phyloP scores from a whole-genome alignment of 1,140 invertebrate genomes.

The Cotesia chilonis region DNA sequence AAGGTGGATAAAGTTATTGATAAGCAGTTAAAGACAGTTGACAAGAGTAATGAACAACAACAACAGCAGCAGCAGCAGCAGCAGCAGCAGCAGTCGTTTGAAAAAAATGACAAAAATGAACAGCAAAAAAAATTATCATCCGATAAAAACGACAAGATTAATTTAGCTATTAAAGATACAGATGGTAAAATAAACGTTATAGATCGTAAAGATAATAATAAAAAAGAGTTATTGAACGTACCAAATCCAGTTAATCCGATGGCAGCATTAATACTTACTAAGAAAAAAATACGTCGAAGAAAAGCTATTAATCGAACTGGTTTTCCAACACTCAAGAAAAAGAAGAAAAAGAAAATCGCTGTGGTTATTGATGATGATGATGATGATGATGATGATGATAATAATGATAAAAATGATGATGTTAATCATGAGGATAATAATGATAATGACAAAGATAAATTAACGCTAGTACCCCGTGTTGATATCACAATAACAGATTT shows the following conservation, averaged over 20 bases:
- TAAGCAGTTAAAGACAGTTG: constrained; percentile 39
- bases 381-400: constrained; percentile 34
- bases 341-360: constrained; percentile 75
- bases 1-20: constrained; percentile 40
- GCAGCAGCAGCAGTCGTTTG: background rate
- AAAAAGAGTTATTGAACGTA: constrained; percentile 41
- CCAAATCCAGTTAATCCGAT: constrained; percentile 44
- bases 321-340: constrained; percentile 85
- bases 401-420: constrained; percentile 48
- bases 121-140: constrained; percentile 25
- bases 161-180: constrained; percentile 8
- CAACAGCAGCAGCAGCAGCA: too few species aligned
- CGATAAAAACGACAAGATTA: constrained; percentile 20
- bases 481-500: constrained; percentile 11
- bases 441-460: constrained; percentile 30
- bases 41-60: constrained; percentile 29
- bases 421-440: constrained; percentile 20
- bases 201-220: constrained; percentile 38
- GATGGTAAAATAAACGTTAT: constrained; percentile 13
- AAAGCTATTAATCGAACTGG: constrained; percentile 85
- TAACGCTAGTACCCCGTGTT: constrained; percentile 44
- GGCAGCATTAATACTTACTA: constrained; percentile 49
- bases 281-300: constrained; percentile 76
- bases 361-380: constrained; percentile 24
- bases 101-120: constrained; percentile 31